Evolutionary conservation across 1,140 invertebrate genomes (phyloP), one percentile per base, ranked within the genome.

Genomic region (Leptinotarsa texana): DNA sequence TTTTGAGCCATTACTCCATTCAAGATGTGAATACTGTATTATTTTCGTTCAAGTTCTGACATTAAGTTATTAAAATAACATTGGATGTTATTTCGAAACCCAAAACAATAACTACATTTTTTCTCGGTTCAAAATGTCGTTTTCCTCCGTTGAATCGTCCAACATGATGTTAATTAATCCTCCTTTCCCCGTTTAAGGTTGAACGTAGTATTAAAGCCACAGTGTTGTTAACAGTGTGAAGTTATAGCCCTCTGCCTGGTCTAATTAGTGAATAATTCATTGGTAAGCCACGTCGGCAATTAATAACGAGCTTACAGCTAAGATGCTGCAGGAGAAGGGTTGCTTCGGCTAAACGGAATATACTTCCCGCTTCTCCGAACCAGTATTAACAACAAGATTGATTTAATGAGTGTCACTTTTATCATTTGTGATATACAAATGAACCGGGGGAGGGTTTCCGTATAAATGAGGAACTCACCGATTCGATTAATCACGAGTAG

Each of bases 231-330:
- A 82, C 79, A 78, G 67, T 80, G 72, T 57, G 72, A 83, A 84
- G 81, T 84, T 84, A 84, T 82, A 76, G 80, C 82, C 81, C 79
- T 75, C 77, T 79, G 81, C 79, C 82, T 83, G 83, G 83, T 84
- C 82, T 84, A 84, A 84, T 84, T 84, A 84, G 83, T 84, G 82
- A 84, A 84, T 84, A 84, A 84, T 84, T 84, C 81, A 84, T 81
- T 84, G 83, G 83, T 82, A 83, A 84, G 83, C 82, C 83, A 79
- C 83, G 80, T 77, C 81, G 79, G 82, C 83, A 83, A 84, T 84
- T 84, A 84, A 84, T 84, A 83, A 82, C 78, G 73, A 78, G 75
- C 78, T 78, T 80, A 76, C 73, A 67, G 73, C 75, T 79, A 80
- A 82, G 79, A 79, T 61, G 74, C 74, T 75, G 67, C 75, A 73